These are phyloP conservation scores for Struthio camelus DNA, from an alignment of 2,113 vertebrate genomes.

Conservation along the genomic window DNA sequence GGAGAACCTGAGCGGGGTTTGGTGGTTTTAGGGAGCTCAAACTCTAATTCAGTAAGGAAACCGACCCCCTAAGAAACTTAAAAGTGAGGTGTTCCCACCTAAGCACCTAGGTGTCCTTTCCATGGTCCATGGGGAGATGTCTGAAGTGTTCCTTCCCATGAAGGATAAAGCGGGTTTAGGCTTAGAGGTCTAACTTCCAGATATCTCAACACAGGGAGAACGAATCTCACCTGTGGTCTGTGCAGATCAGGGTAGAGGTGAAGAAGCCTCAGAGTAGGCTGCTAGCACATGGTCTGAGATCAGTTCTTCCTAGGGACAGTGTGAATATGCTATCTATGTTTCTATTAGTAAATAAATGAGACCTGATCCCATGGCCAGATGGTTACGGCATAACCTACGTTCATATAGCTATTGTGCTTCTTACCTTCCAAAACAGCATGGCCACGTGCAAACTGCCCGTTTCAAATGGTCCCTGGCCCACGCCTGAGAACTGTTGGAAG, in stretches of 20 bases:
- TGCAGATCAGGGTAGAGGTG: background rate
- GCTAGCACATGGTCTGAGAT: background rate
- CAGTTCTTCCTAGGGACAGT: background rate
- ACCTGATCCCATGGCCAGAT: background rate
- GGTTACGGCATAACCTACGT: background rate
- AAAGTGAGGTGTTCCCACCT: background rate
- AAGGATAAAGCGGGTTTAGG: background rate
- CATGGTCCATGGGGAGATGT: background rate
- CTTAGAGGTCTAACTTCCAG: background rate
- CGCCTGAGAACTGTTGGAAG: background rate
- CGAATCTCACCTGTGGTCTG: background rate
- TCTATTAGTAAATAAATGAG: background rate
- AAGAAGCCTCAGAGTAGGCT: background rate
- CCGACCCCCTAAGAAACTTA: background rate
- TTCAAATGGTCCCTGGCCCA: background rate
- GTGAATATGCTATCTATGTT: background rate
- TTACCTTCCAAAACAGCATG: background rate
- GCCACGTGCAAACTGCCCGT: background rate
- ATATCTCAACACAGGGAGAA: background rate
- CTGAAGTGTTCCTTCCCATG: background rate
- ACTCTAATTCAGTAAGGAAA: background rate
- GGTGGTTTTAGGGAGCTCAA: background rate
- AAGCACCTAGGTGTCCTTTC: rapidly evolving
- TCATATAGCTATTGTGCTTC: background rate
- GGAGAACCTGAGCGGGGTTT: background rate